A percentile compares a stretch with the other conserved stretches of the same genome.
These are phyloP conservation scores for Maconellicoccus hirsutus DNA, from an alignment of 1,140 invertebrate species.

Conservation along the genomic window DNA sequence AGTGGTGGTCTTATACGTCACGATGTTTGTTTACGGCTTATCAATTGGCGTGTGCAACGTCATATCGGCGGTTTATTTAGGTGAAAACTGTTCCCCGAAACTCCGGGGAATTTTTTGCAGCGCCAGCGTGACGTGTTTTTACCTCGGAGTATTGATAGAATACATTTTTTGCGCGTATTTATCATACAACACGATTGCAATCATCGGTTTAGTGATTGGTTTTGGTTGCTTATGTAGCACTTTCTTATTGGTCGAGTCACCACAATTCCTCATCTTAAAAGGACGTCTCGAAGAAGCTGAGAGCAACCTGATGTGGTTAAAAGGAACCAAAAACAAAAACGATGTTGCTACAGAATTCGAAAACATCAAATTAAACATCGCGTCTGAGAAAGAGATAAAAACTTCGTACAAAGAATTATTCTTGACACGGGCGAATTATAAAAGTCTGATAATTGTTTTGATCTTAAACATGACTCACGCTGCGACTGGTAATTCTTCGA, in stretches of 20 bases:
- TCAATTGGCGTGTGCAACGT: constrained; percentile 61
- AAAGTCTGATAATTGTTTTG: constrained; percentile 39
- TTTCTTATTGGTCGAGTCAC: not conserved
- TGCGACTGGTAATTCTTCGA: constrained; percentile 28
- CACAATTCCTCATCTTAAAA: not conserved
- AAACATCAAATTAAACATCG: not conserved
- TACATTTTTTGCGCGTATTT: constrained; percentile 33
- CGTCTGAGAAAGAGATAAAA: constrained; percentile 31
- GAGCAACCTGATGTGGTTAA: not conserved
- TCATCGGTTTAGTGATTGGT: not conserved
- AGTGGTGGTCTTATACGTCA: not conserved
- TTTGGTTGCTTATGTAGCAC: not conserved
- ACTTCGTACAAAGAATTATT: constrained; percentile 38
- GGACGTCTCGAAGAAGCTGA: not conserved
- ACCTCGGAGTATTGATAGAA: constrained; percentile 59
- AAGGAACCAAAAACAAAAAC: not conserved
- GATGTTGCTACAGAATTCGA: not conserved
- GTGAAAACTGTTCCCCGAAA: constrained; percentile 49
- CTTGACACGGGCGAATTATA: constrained; percentile 35
- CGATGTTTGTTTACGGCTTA: not conserved
- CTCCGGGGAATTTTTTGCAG: constrained; percentile 43
- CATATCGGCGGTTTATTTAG: constrained; percentile 67
- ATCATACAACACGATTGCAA: not conserved
- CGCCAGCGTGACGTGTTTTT: constrained; percentile 64
- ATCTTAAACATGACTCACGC: constrained; percentile 31